These are phyloP conservation scores for Brachyalestes nurse DNA, from an alignment of 2,797 vertebrate genomes.

Conservation along the genomic window DNA sequence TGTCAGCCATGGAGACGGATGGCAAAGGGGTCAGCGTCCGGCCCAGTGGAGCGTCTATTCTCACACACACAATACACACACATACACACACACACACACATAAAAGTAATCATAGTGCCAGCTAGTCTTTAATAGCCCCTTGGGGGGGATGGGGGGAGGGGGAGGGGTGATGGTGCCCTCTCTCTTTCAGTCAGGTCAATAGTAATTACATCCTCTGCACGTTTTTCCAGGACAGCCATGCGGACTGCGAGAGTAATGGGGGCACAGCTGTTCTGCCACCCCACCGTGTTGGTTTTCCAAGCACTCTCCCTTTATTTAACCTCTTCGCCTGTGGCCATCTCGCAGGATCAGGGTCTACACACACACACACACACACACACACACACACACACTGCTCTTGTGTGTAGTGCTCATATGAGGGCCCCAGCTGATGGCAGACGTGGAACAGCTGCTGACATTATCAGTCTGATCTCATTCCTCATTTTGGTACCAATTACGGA, in stretches of 20 bases:
- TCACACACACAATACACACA: conserved; percentile 9
- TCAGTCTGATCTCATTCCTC: conserved; percentile 12
- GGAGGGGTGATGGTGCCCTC: conserved; percentile 29
- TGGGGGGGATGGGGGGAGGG: conserved; percentile 21
- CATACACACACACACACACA: conserved; percentile 16
- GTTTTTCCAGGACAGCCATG: conserved; percentile 41
- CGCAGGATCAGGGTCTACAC: neutral
- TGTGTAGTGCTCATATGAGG: neutral
- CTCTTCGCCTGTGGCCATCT: conserved; percentile 35
- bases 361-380: too few relatives aligned
- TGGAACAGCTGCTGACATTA: conserved; percentile 25
- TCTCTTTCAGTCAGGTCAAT: conserved; percentile 48
- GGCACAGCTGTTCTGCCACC: conserved; percentile 50
- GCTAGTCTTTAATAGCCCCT: conserved; percentile 43
- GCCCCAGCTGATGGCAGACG: conserved; percentile 4
- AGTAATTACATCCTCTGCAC: conserved; percentile 55
- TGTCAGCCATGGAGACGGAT: conserved; percentile 39
- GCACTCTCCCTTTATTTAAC: conserved; percentile 41
- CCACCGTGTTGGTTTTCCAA: conserved; percentile 23
- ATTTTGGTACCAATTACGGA: neutral
- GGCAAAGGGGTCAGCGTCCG: conserved; percentile 35
- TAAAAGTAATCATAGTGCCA: conserved; percentile 49
- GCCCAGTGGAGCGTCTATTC: neutral
- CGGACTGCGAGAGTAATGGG: conserved; percentile 31
- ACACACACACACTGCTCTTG: neutral